These are phyloP conservation scores for Pterois miles DNA, from an alignment of 2,797 vertebrate genomes.

Conservation along the genomic window DNA sequence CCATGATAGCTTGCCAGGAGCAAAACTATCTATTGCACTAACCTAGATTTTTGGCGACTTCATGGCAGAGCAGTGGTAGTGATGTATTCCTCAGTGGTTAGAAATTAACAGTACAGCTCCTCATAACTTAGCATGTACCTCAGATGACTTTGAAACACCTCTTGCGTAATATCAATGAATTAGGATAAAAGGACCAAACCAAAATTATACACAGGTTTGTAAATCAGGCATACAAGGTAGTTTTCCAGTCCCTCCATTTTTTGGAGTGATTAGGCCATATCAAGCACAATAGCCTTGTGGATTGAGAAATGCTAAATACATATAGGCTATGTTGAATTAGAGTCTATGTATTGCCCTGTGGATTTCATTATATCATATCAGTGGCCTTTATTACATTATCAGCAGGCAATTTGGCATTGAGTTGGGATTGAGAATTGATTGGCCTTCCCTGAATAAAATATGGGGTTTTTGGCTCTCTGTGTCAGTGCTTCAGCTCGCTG, in stretches of 20 bases:
- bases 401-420: slow-evolving; percentile 21
- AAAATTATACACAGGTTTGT: not conserved
- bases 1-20: slow-evolving; percentile 72
- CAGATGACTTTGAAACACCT: not conserved
- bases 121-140: not conserved
- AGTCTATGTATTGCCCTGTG: slow-evolving; percentile 32
- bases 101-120: slow-evolving; percentile 3
- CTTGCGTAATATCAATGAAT: not conserved
- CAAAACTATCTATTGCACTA: slow-evolving; percentile 66
- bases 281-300: not conserved
- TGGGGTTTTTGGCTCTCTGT: slow-evolving; percentile 58
- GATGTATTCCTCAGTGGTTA: slow-evolving; percentile 24
- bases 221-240: not conserved
- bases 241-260: not conserved
- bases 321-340: slow-evolving; percentile 43
- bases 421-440: slow-evolving; percentile 50
- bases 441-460: slow-evolving; percentile 47
- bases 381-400: slow-evolving; percentile 57
- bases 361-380: slow-evolving; percentile 61
- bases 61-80: slow-evolving; percentile 43
- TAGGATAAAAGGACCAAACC: not conserved
- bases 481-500: slow-evolving; percentile 10
- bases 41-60: slow-evolving; percentile 48
- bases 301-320: slow-evolving; percentile 37
- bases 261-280: not conserved